Base-by-base conservation (phyloP, 2,113 vertebrate genomes). In the Silurus asotus region DNA sequence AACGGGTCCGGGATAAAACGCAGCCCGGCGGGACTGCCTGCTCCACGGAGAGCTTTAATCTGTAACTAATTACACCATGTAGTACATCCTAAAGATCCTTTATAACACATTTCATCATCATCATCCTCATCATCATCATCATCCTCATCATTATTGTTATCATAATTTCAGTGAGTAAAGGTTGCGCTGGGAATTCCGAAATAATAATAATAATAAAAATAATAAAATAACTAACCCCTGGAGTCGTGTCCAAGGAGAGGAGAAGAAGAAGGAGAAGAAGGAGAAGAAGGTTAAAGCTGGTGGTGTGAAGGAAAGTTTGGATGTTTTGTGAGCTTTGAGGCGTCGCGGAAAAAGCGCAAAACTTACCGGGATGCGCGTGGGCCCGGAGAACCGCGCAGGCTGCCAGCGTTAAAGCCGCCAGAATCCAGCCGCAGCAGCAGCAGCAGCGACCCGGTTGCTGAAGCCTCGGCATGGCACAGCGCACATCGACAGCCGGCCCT, bases 281-380 rank as follows among this genome's bases (percentile, higher is more conserved):
- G 55, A 25, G 7, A 6, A 15, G 23, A 23, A 76, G 20, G 6
- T 76, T 28, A 76, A 55, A n/a, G 74, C 49, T 15, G 8, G 19
- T 9, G 62, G 23, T 23, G 37, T 37, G 37, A 2, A 37, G 37
- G 37, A 37, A 37, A 37, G 37, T 37, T 37, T 37, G 37, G 37
- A 37, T 37, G 37, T 37, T 37, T 37, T 37, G 37, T 37, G 37
- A 37, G 37, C 37, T 37, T 37, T 37, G 37, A 37, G 37, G 37
- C 37, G 37, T 37, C 37, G 37, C 37, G 37, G 37, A 37, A 69
- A 55, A 6, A 17, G 37, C 65, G 69, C 59, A 88, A 94, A 37
- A 95, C 97, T 98, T 95, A 99, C 97, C 96, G 81, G 97, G 97
- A 91, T 97, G 96, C 92, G 96, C 96, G 85, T 96, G 93, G 93